phyloP scores from a whole-genome alignment of 2,113 vertebrate genomes.

The Sceloporus undulatus region DNA sequence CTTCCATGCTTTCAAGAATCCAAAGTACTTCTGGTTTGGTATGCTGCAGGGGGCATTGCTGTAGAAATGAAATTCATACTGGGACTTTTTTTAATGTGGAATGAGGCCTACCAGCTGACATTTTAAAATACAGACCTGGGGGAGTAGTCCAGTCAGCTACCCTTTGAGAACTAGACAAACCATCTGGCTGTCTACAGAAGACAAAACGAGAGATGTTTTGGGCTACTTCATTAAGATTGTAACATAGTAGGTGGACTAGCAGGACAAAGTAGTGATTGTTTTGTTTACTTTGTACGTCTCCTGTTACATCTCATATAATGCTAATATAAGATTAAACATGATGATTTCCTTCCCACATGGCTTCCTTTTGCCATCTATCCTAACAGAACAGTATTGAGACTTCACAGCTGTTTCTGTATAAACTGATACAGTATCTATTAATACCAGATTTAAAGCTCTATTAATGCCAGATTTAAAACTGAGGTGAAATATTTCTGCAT shows the following conservation, averaged over 20 bases:
- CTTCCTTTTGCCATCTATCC: neutral
- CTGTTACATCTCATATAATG: neutral
- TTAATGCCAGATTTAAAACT: neutral
- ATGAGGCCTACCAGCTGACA: constrained; percentile 1
- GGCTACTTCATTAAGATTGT: neutral
- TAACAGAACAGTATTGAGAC: neutral
- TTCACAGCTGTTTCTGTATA: neutral
- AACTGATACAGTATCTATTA: neutral
- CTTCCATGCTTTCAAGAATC: neutral
- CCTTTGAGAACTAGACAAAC: neutral
- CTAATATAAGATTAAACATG: constrained; percentile 12
- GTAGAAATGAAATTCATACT: neutral
- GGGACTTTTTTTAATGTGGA: constrained; percentile 10
- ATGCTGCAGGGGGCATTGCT: rapidly evolving
- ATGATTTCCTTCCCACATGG: constrained; percentile 2
- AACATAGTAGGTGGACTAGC: neutral
- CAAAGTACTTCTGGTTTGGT: constrained; percentile 10
- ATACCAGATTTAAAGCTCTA: neutral
- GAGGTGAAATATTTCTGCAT: neutral
- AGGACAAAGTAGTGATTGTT: neutral
- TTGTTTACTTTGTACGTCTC: neutral
- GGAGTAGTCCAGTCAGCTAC: neutral
- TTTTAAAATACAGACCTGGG: neutral
- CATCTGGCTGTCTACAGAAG: neutral
- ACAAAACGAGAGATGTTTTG: neutral